Evolutionary conservation across 2,113 vertebrate species (phyloP).

Genomic region (Catharus bicknelli): DNA sequence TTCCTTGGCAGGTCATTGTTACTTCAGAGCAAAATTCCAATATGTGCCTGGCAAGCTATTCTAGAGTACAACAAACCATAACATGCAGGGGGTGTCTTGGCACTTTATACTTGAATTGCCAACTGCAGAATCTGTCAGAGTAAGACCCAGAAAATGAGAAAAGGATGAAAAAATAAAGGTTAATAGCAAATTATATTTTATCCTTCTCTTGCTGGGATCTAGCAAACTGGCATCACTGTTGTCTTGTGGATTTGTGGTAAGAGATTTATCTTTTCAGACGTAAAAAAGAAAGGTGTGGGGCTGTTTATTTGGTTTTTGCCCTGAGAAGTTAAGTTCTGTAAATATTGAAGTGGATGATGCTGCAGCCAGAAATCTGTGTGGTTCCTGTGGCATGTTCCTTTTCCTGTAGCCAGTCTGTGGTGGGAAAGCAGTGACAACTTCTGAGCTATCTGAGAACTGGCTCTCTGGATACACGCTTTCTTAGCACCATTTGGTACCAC

Average conservation of each 20-base stretch:
- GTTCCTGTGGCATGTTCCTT: not conserved
- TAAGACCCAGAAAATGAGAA: not conserved
- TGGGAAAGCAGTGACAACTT: not conserved
- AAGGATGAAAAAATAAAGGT: not conserved
- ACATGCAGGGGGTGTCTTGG: not conserved
- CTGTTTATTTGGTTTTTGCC: not conserved
- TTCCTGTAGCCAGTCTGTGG: not conserved
- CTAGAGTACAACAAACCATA: not conserved
- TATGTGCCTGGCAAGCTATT: not conserved
- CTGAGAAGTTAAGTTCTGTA: not conserved
- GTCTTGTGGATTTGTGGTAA: not conserved
- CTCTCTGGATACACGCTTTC: not conserved
- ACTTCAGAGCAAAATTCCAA: not conserved
- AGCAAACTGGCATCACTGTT: not conserved
- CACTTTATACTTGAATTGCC: not conserved
- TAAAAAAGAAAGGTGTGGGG: not conserved
- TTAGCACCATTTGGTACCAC: not conserved
- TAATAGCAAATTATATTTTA: not conserved
- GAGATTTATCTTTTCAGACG: not conserved
- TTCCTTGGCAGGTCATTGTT: conserved; percentile 4
- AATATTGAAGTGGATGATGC: not conserved
- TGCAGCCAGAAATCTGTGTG: fast-evolving
- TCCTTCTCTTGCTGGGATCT: not conserved
- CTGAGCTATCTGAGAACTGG: not conserved
- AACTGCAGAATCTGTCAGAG: not conserved